phyloP scores from a whole-genome alignment of 1,140 invertebrate genomes.

The Drosophila sucinea region DNA sequence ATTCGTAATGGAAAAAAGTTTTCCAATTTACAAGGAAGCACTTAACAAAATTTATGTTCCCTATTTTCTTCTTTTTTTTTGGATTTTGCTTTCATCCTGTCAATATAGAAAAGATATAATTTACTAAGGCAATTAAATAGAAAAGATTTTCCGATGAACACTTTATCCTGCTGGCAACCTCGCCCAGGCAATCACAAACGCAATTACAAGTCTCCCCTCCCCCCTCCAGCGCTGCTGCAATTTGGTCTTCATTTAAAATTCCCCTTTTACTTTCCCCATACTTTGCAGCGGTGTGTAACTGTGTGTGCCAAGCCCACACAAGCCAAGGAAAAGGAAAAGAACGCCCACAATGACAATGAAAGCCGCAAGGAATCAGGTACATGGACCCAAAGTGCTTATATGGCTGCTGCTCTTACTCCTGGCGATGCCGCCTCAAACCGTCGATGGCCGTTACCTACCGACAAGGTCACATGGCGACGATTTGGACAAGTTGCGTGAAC shows the following conservation, averaged over 20 bases:
- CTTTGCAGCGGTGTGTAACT: not conserved
- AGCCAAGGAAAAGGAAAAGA: constrained; percentile 21
- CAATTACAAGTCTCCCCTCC: not conserved
- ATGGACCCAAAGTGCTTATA: constrained; percentile 47
- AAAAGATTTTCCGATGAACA: not conserved
- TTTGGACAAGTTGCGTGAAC: constrained; percentile 85
- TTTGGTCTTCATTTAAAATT: constrained; percentile 4
- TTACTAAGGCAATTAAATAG: not conserved
- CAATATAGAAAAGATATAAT: not conserved
- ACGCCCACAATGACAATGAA: constrained; percentile 36
- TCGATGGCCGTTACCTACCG: constrained; percentile 84
- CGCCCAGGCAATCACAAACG: constrained; percentile 1
- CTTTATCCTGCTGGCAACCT: constrained; percentile 5
- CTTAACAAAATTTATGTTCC: not conserved
- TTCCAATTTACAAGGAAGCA: no score
- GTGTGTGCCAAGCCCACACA: constrained; percentile 3
- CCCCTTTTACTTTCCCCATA: constrained; percentile 1
- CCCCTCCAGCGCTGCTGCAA: not conserved
- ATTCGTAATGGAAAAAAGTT: no score
- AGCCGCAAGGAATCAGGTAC: constrained; percentile 39
- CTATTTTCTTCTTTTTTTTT: not conserved
- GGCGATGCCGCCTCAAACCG: constrained; percentile 64
- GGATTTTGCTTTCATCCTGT: not conserved
- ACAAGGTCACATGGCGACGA: constrained; percentile 85
- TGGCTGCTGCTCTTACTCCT: constrained; percentile 64